Base-by-base conservation (phyloP, 2,113 vertebrate genomes). In the Cryptoleucopteryx plumbea region DNA sequence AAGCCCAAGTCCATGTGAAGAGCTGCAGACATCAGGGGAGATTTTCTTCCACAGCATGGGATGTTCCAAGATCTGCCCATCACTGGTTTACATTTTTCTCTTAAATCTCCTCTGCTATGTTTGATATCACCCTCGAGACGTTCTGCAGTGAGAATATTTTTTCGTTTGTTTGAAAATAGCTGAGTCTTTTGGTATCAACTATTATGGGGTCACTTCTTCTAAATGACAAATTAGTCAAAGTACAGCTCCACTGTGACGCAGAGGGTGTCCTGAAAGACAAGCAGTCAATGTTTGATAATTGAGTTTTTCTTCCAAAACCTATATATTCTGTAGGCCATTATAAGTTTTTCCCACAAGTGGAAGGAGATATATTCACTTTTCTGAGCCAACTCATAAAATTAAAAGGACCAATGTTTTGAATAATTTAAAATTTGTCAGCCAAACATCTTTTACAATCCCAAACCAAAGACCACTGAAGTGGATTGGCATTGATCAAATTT, bases 81-180 rank as follows among this genome's bases (percentile, higher is more conserved):
- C 38, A 34, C 22, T 31, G 2, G 2, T 14, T 75, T 45, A 29
- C 0, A 0, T 38, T 80, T 78, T 71, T 42, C 38, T 52, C 13
- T 81, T 50, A 52, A 52, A 52, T 27, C 4, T 32, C 20, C 36
- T 48, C 21, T 87, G 15, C 13, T 6, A 1, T 56, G 13, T 59
- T 58, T 59, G 21, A 25, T 56, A 48, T 21, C 17, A 40, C 1
- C 6, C 11, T 21, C 0, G 0, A 78, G 38, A 52, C 11, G 7
- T 73, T 25, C 13, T 79, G 5, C 26, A 32, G 13, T 59, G 17
- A 63, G 9, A 36, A 38, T 13, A 53, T 34, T 53, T 26, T 12
- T 40, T 34, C 4, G 1, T 26, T 48, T 50, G 17, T 61, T 26
- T 85, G 16, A 61, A 56, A 86, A 43, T 45, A 4, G 1, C 16